Conservation (phyloP, 2,888 invertebrate genomes). For the Platycnemis pennipes region DNA sequence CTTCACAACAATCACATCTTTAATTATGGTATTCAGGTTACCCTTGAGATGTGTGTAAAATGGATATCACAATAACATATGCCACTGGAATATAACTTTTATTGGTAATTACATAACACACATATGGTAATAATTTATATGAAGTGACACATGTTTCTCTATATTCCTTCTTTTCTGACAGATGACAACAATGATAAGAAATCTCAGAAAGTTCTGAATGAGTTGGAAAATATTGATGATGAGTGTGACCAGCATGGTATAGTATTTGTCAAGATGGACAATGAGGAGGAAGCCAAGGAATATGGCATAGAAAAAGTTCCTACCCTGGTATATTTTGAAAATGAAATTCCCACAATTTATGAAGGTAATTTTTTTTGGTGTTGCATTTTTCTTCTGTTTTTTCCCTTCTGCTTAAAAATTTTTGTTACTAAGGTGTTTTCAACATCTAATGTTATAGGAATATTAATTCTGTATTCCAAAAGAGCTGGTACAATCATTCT, state of each 20-base stretch:
- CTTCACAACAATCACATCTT: not conserved
- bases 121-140: not conserved
- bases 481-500: not conserved
- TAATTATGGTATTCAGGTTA: not conserved
- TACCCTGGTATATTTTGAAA: constrained; percentile 86
- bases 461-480: not conserved
- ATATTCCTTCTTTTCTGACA: constrained; percentile 77
- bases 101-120: not conserved
- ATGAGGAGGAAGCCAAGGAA: constrained; percentile 93
- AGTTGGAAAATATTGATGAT: constrained; percentile 96
- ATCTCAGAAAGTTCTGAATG: constrained; percentile 91
- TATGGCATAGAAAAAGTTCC: constrained; percentile 95
- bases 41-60: not conserved
- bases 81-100: not conserved
- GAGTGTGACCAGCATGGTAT: constrained; percentile 94
- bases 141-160: not conserved
- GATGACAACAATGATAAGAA: constrained; percentile 95
- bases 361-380: constrained; percentile 76
- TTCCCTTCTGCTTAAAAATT: not conserved
- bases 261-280: constrained; percentile 95
- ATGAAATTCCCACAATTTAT: constrained; percentile 78
- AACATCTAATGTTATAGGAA: not conserved
- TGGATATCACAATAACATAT: not conserved
- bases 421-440: not conserved
- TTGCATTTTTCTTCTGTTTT: not conserved